A percentile compares a stretch with the other conserved stretches of the same genome.
phyloP scores from a whole-genome alignment of 2,113 vertebrate genomes.

The Burhinus oedicnemus region DNA sequence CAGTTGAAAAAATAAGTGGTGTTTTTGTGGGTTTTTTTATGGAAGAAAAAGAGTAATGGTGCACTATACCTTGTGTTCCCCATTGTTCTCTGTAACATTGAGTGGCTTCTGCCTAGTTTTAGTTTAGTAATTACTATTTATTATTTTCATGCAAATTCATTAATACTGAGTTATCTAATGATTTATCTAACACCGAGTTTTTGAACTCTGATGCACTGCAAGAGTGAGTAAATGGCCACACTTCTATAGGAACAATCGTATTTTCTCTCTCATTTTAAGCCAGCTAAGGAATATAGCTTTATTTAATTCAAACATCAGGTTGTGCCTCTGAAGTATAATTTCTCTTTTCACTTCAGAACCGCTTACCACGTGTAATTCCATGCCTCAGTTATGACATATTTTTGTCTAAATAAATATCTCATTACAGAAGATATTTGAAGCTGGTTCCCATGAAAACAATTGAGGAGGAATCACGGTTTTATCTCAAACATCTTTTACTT shows the following conservation, averaged over 20 bases:
- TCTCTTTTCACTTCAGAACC: not conserved
- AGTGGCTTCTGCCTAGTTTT: not conserved
- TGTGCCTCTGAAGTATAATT: not conserved
- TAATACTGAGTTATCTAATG: not conserved
- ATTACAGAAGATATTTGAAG: not conserved
- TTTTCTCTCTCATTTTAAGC: not conserved
- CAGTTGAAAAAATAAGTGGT: not conserved
- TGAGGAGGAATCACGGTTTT: not conserved
- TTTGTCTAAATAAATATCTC: not conserved
- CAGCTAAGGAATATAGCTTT: not conserved
- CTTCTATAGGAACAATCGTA: not conserved
- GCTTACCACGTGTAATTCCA: not conserved
- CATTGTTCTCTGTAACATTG: not conserved
- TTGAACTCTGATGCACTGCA: not conserved
- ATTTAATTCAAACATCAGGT: not conserved
- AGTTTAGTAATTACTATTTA: not conserved
- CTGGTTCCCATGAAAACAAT: slow-evolving; percentile 31
- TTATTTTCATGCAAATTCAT: not conserved
- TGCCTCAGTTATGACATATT: not conserved
- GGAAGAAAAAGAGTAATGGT: not conserved
- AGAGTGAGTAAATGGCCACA: not conserved
- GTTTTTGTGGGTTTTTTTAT: not conserved
- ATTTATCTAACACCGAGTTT: not conserved
- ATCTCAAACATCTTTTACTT: not conserved
- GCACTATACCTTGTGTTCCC: fast-evolving